A percentile compares a stretch with the other conserved stretches of the same genome.
These are phyloP conservation scores for Neria commutata DNA, from an alignment of 2,888 invertebrate genomes.

Conservation along the genomic window DNA sequence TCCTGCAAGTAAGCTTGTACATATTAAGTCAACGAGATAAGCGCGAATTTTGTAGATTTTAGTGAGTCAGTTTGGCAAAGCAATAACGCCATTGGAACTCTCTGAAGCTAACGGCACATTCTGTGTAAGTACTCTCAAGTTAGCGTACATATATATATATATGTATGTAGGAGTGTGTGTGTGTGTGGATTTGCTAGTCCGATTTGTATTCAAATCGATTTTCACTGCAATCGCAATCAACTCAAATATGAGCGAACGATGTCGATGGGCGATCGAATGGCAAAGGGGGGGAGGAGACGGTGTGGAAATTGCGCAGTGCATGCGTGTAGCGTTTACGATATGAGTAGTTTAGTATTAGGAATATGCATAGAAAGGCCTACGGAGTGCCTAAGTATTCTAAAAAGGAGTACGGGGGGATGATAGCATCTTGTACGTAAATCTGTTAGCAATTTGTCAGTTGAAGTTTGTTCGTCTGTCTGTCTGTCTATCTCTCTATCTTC, in stretches of 20 bases:
- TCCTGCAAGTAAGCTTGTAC: too few relatives aligned
- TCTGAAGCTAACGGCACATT: too few relatives aligned
- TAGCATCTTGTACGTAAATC: neutral
- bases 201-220: conserved; percentile 23
- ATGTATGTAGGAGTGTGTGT: conserved; percentile 4
- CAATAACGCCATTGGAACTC: too few relatives aligned
- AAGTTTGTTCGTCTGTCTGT: too few relatives aligned
- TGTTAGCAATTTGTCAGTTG: conserved; percentile 14
- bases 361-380: too few relatives aligned
- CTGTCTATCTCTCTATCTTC: too few relatives aligned
- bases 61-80: too few relatives aligned
- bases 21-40: too few relatives aligned
- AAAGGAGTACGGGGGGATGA: neutral
- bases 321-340: conserved; percentile 8
- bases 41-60: too few relatives aligned
- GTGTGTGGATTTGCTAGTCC: neutral
- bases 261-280: too few relatives aligned
- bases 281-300: neutral
- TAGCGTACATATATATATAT: conserved; percentile 7
- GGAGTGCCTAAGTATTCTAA: too few relatives aligned
- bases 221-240: conserved; percentile 22
- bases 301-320: neutral
- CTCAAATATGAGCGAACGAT: conserved; percentile 6
- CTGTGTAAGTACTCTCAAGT: too few relatives aligned
- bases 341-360: conserved; percentile 23